Base-by-base conservation (phyloP, 2,888 invertebrate species). In the Arctia plantaginis region DNA sequence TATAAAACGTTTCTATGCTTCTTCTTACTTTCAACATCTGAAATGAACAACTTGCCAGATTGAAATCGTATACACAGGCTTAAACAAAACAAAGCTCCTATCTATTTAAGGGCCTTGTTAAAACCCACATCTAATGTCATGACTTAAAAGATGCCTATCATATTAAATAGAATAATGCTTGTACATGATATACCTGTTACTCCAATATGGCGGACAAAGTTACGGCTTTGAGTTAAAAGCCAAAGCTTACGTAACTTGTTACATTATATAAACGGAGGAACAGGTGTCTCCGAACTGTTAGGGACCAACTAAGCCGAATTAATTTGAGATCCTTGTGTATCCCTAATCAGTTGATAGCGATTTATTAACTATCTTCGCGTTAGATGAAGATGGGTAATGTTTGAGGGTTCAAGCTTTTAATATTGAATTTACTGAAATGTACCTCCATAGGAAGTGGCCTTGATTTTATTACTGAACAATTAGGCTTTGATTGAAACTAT, bases 261-360 rank as follows among this genome's bases (percentile, higher is more conserved):
- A 85, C 82, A 82, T 88, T 86, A 88, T 85, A 82, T 82, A 76
- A 72, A 74, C 47, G 77, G 71, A 75, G 77, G 82, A 86, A 82
- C 90, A 90, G 90, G 90, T 90, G 90, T 86, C 82, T 73, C 78
- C 77, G 72, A 84, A 83, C 84, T 86, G 80, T 77, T 77, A 78
- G 72, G 80, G 77, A 77, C 76, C 74, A 80, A 80, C 79, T 77
- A 80, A 81, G 82, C 76, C 75, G 85, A 88, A 86, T 87, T 88
- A 87, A 86, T 88, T 85, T 73, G 74, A 76, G 71, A 77, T 72
- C 67, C 72, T 76, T 78, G 76, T 78, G 66, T 74, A 73, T 77
- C 71, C 55, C 33, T 80, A 84, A 85, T 82, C 82, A 70, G 73
- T 77, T 80, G 73, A 85, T 83, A 74, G 76, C 74, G 71, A 85